Conservation (phyloP, 2,888 invertebrate species). For the Cantharis rufa region DNA sequence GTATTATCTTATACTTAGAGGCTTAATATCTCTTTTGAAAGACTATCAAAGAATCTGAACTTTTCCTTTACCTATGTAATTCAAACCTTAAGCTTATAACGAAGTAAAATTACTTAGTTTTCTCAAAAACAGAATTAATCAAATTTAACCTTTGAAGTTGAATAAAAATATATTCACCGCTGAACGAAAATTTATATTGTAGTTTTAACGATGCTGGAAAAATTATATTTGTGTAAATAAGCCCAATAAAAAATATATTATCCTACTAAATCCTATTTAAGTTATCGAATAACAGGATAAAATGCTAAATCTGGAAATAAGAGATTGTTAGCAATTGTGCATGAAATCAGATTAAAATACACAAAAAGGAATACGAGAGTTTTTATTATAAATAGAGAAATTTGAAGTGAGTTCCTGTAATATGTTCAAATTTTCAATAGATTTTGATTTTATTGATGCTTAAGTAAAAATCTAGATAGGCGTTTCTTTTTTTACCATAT, state of each 20-base stretch:
- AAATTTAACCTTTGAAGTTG: not conserved
- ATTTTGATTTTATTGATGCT: not conserved
- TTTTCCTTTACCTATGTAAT: constrained; percentile 17
- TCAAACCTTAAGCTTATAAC: constrained; percentile 16
- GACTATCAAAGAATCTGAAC: constrained; percentile 33
- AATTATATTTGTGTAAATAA: not conserved
- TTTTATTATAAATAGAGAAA: not conserved
- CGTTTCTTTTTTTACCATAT: not conserved
- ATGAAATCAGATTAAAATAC: constrained; percentile 10
- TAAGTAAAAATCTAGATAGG: not conserved
- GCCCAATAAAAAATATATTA: not conserved
- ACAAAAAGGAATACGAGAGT: constrained; percentile 5
- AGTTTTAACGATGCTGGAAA: not conserved
- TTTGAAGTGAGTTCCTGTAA: not conserved
- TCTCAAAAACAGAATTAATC: not conserved
- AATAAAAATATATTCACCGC: not conserved
- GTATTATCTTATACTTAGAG: constrained; percentile 36
- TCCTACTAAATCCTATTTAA: not conserved
- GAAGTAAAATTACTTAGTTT: constrained; percentile 14
- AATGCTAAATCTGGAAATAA: not conserved
- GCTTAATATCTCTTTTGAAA: constrained; percentile 38
- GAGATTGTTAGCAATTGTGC: constrained; percentile 8
- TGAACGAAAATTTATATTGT: not conserved
- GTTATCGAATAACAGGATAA: constrained; percentile 11
- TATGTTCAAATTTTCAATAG: not conserved